Conservation (phyloP, 2,888 invertebrate genomes). For the Rhagophthalmus giganteus region DNA sequence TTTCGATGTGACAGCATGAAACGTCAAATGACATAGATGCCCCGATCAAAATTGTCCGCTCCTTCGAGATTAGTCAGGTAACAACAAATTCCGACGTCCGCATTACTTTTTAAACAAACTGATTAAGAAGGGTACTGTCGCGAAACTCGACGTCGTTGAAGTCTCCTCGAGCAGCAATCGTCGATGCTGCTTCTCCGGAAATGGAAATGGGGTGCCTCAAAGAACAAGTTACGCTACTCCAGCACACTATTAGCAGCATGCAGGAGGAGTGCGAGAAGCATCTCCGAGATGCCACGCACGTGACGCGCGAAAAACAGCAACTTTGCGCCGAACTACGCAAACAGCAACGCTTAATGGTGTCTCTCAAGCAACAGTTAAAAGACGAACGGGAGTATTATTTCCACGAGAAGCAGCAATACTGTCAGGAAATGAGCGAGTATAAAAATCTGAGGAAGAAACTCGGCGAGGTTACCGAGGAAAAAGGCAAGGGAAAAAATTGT, state of each 20-base stretch:
- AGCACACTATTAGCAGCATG: slow-evolving; percentile 54
- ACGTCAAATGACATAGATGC: too few species aligned
- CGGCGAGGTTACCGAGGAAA: slow-evolving; percentile 40
- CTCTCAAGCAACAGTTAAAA: slow-evolving; percentile 59
- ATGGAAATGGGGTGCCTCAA: slow-evolving; percentile 47
- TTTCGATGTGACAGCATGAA: too few species aligned
- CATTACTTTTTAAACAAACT: background rate
- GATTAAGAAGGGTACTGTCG: slow-evolving; percentile 41
- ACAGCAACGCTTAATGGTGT: slow-evolving; percentile 56
- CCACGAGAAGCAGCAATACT: slow-evolving; percentile 60
- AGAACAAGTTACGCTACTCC: slow-evolving; percentile 55
- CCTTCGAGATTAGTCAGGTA: slow-evolving; percentile 46
- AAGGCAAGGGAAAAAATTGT: slow-evolving; percentile 43
- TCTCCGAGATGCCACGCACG: slow-evolving; percentile 56
- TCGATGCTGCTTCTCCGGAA: slow-evolving; percentile 12
- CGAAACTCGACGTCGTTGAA: slow-evolving; percentile 34
- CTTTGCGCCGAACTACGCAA: slow-evolving; percentile 57
- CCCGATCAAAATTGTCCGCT: slow-evolving; percentile 41
- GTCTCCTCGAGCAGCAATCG: slow-evolving; percentile 23
- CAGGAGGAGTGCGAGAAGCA: slow-evolving; percentile 56
- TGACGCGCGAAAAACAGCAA: slow-evolving; percentile 60
- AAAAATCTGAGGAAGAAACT: slow-evolving; percentile 47
- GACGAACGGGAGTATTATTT: slow-evolving; percentile 61
- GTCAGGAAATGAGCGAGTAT: slow-evolving; percentile 56
- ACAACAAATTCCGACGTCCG: too few species aligned